Base-by-base conservation (phyloP, 1,140 invertebrate genomes). In the Hyposmocoma kahamanoa region DNA sequence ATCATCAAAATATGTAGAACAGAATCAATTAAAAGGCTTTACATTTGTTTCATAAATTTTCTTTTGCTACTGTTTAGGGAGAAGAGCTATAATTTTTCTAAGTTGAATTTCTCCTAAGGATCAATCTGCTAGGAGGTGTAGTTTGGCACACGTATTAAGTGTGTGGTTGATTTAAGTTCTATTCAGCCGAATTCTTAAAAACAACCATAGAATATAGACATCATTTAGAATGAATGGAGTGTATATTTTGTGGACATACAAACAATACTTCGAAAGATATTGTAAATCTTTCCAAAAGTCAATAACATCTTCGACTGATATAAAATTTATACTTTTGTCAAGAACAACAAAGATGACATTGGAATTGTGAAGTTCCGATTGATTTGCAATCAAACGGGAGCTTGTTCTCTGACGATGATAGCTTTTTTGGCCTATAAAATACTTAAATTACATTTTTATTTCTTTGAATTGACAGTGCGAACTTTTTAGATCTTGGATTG, bases 61-160 rank as follows among this genome's bases (percentile, higher is more conserved):
- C 52, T 22, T 56, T 39, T 50, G n/a, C n/a, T n/a, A 22, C 22
- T 44, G 49, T 52, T 51, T 51, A 59, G 47, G 44, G 53, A 59
- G 50, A 53, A 53, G 42, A 45, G 13, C n/a, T 36, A 51, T 53
- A 47, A 51, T 61, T 58, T 56, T 45, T 32, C 62, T 62, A 62
- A 53, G 53, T 53, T 54, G 44, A 61, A 36, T 59, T 59, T 66
- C 56, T 56, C 53, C 46, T 67, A 67, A 67, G 63, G 56, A 58
- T 60, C 55, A 58, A 61, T 32, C 58, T 15, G 32, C 18, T 17
- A 17, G 15, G 15, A 36, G 32, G 32, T 17, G 32, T 36, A 36
- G 15, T n/a, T 36, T 2, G 15, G 15, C 8, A 15, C 15, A 17
- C 32, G 15, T 36, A 3, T 15, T 13, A 36, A 2, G 11, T 15